These are phyloP conservation scores for Hiodon tergisus DNA, from an alignment of 2,113 vertebrate genomes.

Conservation along the genomic window DNA sequence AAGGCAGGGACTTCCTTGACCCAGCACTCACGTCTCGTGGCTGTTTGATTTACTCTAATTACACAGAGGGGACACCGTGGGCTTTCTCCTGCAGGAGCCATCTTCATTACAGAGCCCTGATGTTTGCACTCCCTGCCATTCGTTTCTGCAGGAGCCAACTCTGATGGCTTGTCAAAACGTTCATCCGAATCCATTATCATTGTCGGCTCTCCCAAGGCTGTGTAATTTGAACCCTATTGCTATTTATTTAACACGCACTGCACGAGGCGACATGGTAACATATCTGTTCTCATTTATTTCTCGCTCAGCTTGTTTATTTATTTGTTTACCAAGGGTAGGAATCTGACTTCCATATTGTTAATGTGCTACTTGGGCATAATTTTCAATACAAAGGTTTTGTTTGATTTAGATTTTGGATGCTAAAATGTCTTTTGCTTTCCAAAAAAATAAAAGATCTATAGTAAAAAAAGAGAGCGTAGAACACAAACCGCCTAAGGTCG, in stretches of 20 bases:
- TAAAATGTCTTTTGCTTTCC: too few species aligned
- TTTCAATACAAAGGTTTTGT: not conserved
- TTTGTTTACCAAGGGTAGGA: not conserved
- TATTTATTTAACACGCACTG: conserved; percentile 21
- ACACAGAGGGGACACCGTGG: not conserved
- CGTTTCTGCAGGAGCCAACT: conserved; percentile 17
- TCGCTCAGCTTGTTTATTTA: not conserved
- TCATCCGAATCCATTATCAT: conserved; percentile 23
- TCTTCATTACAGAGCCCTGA: conserved; percentile 22
- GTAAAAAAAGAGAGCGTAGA: not conserved
- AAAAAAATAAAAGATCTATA: not conserved
- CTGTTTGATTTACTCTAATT: conserved; percentile 22
- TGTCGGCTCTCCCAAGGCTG: conserved; percentile 14
- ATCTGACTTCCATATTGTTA: not conserved
- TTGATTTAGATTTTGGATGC: not conserved
- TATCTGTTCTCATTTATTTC: conserved; percentile 7
- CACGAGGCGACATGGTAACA: not conserved
- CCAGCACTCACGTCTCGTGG: not conserved
- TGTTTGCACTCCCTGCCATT: conserved; percentile 17
- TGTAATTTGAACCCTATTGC: conserved; percentile 8
- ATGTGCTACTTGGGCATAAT: not conserved
- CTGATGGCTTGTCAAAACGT: conserved; percentile 27
- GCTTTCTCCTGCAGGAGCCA: conserved; percentile 13
- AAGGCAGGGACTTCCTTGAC: not conserved
- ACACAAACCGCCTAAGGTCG: conserved; percentile 21